phyloP scores from a whole-genome alignment of 1,140 invertebrate species.

The Wasmannia auropunctata region DNA sequence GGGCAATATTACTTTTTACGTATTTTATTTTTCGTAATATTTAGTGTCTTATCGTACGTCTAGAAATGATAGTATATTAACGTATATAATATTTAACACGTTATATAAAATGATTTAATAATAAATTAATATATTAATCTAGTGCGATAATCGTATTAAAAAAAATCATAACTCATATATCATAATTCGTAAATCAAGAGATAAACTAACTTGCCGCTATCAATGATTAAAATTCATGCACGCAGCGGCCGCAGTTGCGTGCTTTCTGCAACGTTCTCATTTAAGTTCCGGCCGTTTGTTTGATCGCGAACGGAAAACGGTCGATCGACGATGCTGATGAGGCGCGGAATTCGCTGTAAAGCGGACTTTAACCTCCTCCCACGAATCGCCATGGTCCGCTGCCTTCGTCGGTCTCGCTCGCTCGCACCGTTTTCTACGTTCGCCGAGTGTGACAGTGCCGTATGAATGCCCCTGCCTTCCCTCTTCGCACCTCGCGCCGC shows the following conservation, averaged over 20 bases:
- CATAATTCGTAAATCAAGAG: neutral
- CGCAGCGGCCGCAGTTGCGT: neutral
- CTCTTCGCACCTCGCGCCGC: conserved; percentile 19
- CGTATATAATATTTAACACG: neutral
- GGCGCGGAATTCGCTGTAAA: conserved; percentile 49
- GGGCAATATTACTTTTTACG: neutral
- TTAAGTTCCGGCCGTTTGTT: conserved; percentile 9
- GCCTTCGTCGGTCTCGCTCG: conserved; percentile 39
- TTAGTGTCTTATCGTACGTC: neutral
- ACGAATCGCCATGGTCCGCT: conserved; percentile 51
- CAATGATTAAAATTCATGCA: neutral
- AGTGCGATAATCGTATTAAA: neutral
- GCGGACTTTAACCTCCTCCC: conserved; percentile 64
- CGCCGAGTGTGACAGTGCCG: conserved; percentile 46
- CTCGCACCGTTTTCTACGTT: conserved; percentile 60
- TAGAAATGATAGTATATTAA: conserved; percentile 11
- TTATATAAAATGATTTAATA: conserved; percentile 11
- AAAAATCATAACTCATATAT: too few relatives aligned
- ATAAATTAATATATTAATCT: conserved; percentile 2
- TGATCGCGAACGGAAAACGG: neutral
- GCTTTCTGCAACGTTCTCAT: neutral
- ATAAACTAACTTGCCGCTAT: neutral
- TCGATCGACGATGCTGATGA: conserved; percentile 41
- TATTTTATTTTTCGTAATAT: neutral
- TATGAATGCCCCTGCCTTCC: conserved; percentile 33